Conservation (phyloP, 2,113 vertebrate species). For the Eclectus roratus region DNA sequence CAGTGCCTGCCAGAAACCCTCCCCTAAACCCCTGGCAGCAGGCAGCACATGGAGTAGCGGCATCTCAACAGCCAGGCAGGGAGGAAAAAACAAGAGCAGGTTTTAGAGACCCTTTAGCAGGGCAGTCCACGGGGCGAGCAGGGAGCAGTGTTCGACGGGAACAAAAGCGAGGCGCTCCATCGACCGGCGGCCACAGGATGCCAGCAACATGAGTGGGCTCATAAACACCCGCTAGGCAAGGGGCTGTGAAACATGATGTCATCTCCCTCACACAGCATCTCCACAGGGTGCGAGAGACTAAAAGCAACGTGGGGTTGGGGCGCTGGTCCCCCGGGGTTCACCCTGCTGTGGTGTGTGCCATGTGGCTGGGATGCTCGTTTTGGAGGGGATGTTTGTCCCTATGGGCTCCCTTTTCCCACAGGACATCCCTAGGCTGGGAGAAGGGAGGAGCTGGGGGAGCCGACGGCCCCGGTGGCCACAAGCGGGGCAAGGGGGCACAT, state of each 20-base stretch:
- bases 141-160: background rate
- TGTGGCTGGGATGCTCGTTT: background rate
- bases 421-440: background rate
- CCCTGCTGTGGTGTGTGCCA: background rate
- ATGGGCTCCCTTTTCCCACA: background rate
- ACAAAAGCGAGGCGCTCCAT: constrained; percentile 1
- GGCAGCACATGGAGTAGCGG: background rate
- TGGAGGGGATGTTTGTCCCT: background rate
- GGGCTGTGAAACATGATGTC: background rate
- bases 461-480: background rate
- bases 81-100: background rate
- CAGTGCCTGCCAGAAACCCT: background rate
- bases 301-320: background rate
- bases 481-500: background rate
- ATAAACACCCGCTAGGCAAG: background rate
- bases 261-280: background rate
- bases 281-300: background rate
- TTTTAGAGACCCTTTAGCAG: background rate
- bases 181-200: background rate
- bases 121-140: rapidly evolving
- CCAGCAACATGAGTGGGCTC: background rate
- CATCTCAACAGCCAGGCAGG: rapidly evolving
- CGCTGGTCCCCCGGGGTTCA: background rate
- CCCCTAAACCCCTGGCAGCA: background rate
- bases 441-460: background rate